Evolutionary conservation across 2,113 vertebrate genomes (phyloP).

Genomic region (Eptesicus fuscus): DNA sequence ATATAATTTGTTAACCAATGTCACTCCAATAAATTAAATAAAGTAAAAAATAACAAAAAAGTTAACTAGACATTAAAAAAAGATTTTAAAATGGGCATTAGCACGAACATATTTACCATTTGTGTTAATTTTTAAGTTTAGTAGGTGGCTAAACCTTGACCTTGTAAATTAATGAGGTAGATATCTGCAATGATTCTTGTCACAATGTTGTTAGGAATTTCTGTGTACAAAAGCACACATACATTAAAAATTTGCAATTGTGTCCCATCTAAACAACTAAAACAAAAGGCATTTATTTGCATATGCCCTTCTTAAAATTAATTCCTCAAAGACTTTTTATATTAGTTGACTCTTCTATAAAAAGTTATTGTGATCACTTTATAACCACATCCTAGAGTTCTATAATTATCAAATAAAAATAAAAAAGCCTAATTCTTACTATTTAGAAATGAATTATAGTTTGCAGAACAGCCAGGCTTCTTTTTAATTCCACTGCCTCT

Average conservation of each 20-base stretch:
- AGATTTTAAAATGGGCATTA: not conserved
- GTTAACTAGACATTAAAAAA: not conserved
- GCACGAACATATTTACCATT: not conserved
- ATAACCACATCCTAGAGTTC: not conserved
- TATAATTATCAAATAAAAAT: not conserved
- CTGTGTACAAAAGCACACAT: not conserved
- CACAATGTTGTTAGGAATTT: not conserved
- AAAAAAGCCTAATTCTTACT: not conserved
- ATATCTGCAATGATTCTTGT: slow-evolving; percentile 22
- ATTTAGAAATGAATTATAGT: not conserved
- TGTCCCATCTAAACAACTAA: not conserved
- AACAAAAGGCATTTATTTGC: not conserved
- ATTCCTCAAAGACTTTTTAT: not conserved
- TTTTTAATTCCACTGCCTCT: not conserved
- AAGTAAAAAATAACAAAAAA: not conserved
- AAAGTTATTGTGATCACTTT: not conserved
- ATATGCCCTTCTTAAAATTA: not conserved
- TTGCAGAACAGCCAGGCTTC: not conserved
- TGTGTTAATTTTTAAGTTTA: not conserved
- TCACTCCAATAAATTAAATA: not conserved
- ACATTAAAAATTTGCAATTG: not conserved
- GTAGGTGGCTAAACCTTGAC: not conserved
- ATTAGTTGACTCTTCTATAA: not conserved
- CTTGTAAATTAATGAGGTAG: not conserved
- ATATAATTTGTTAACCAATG: not conserved